These are phyloP conservation scores for Epistrophella euchroma DNA, from an alignment of 2,888 invertebrate species.

Conservation along the genomic window DNA sequence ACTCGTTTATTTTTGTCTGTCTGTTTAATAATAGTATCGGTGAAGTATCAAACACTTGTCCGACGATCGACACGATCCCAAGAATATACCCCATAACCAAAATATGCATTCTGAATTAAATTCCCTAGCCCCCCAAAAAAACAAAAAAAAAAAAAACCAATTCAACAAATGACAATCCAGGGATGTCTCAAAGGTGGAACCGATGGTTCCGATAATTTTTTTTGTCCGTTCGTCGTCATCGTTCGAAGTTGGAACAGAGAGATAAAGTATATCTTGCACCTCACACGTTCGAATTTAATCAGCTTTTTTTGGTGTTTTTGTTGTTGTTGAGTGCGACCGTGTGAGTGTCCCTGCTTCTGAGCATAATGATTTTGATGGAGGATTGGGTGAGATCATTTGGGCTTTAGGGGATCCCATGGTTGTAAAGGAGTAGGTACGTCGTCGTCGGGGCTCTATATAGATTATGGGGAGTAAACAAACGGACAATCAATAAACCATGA, in stretches of 20 bases:
- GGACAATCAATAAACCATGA: slow-evolving; percentile 69
- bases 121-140: slow-evolving; percentile 7
- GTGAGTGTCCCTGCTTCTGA: slow-evolving; percentile 59
- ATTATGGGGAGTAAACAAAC: slow-evolving; percentile 58
- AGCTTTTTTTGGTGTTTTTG: slow-evolving; percentile 47
- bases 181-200: slow-evolving; percentile 52
- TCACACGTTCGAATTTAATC: slow-evolving; percentile 72
- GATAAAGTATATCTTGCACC: slow-evolving; percentile 72
- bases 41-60: slow-evolving; percentile 73
- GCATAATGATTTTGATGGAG: slow-evolving; percentile 52
- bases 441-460: not conserved
- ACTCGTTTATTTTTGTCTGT: not conserved
- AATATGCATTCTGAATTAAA: slow-evolving; percentile 52
- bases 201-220: slow-evolving; percentile 56
- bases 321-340: not conserved
- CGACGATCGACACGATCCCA: slow-evolving; percentile 64
- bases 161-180: slow-evolving; percentile 26
- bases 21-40: slow-evolving; percentile 47
- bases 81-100: slow-evolving; percentile 29
- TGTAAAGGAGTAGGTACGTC: slow-evolving; percentile 12
- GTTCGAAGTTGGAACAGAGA: slow-evolving; percentile 9
- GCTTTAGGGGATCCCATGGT: slow-evolving; percentile 15
- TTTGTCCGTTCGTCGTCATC: slow-evolving; percentile 11
- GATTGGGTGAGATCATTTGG: slow-evolving; percentile 20
- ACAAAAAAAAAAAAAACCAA: slow-evolving; percentile 14